Base-by-base conservation (phyloP, 2,113 vertebrate genomes). In the Clupea harengus region DNA sequence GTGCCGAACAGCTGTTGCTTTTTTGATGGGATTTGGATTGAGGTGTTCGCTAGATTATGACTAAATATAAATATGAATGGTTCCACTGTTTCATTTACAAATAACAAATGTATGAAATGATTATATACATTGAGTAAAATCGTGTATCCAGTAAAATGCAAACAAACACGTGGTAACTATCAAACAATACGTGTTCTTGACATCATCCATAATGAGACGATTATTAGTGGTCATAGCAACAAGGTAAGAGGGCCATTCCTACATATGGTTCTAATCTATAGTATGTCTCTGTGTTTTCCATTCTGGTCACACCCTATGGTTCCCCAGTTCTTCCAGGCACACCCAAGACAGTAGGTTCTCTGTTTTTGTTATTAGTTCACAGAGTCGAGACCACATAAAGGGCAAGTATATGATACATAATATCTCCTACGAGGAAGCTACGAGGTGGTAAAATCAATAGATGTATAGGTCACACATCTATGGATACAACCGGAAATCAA, bases 401-500 rank as follows among this genome's bases (percentile, higher is more conserved):
- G 82, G 64, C 87, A 90, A 82, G 84, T 57, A 84, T 82, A 75
- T 86, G 89, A 91, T 89, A 85, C 85, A 91, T 90, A 90, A 85
- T 87, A 78, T 89, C 50, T 82, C 44, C 82, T 75, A n/a, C n/a
- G n/a, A n/a, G n/a, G 89, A 89, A 89, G 57, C 54, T 80, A 88
- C 32, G 25, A 75, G 84, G 84, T 20, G 82, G 81, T 82, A 88
- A 82, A 87, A 93, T 94, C 92, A 86, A 92, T 93, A 92, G 81
- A 6, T 82, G 85, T 88, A 86, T 88, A 85, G 86, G 90, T 86
- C 90, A 89, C 87, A 89, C 90, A 88, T 92, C 89, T 85, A 87
- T 67, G 39, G 54, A 39, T n/a, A 5, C 83, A 87, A 87, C 89
- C 87, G 45, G 90, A 93, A 92, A 91, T 93, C 92, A 89, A 93